Evolutionary conservation across 2,797 vertebrate genomes (phyloP).

Genomic region (Heteromormyrus szaboi): DNA sequence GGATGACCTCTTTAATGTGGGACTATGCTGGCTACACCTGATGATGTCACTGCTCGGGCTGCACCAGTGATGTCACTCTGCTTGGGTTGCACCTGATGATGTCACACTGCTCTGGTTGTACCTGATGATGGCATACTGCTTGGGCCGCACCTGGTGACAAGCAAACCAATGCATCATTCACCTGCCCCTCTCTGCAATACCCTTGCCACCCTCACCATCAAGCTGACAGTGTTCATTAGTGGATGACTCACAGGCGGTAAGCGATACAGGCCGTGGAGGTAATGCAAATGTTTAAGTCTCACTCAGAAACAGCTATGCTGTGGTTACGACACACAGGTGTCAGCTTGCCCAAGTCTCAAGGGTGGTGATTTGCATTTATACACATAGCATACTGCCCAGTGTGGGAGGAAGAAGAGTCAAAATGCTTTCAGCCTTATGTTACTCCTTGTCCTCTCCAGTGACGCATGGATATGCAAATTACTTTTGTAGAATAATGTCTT

Average conservation of each 20-base stretch:
- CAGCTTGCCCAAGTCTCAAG: neutral
- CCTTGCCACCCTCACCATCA: neutral
- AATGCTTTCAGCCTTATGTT: constrained; percentile 1
- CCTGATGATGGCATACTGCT: neutral
- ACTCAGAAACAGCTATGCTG: neutral
- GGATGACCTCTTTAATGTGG: neutral
- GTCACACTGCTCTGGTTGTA: neutral
- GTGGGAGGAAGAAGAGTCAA: neutral
- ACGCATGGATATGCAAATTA: neutral
- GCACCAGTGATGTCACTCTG: neutral
- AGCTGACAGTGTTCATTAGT: neutral
- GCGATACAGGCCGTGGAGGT: neutral
- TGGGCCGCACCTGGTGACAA: neutral
- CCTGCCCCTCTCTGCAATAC: neutral
- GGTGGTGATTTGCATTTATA: neutral
- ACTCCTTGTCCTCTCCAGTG: neutral
- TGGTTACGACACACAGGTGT: neutral
- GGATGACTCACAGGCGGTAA: neutral
- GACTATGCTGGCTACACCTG: neutral
- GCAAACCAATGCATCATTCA: neutral
- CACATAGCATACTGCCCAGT: neutral
- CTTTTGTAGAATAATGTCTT: neutral
- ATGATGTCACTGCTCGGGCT: neutral
- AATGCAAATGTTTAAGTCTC: neutral
- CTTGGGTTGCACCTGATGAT: neutral